These are phyloP conservation scores for Habrosyne pyritoides DNA, from an alignment of 2,888 invertebrate genomes.

Conservation along the genomic window DNA sequence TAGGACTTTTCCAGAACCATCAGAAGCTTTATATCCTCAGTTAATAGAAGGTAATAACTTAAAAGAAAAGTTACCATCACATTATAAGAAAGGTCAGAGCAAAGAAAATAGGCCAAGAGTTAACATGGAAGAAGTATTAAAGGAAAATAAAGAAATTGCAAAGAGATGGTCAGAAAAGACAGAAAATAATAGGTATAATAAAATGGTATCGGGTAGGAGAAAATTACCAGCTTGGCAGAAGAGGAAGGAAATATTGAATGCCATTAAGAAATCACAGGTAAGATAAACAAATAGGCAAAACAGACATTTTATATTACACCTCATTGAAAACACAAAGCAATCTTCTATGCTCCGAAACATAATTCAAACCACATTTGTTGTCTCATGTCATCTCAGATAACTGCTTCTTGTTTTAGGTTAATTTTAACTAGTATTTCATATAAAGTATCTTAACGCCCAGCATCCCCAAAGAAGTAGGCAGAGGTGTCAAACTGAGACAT, in stretches of 20 bases:
- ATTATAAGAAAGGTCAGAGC: constrained; percentile 86
- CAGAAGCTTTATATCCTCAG: constrained; percentile 85
- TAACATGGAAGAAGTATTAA: constrained; percentile 79
- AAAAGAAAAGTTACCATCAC: constrained; percentile 78
- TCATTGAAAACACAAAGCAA: too few relatives aligned
- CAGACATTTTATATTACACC: too few relatives aligned
- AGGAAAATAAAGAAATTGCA: constrained; percentile 85
- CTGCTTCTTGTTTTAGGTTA: too few relatives aligned
- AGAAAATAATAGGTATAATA: constrained; percentile 85
- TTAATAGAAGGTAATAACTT: constrained; percentile 65
- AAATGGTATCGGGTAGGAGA: constrained; percentile 85
- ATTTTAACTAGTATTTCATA: too few relatives aligned
- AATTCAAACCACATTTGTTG: too few relatives aligned
- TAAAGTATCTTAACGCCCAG: too few relatives aligned
- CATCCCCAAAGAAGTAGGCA: too few relatives aligned
- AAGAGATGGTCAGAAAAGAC: constrained; percentile 85
- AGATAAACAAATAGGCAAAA: too few relatives aligned
- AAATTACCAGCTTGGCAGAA: constrained; percentile 89
- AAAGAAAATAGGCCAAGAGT: constrained; percentile 78
- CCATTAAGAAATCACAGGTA: constrained; percentile 85
- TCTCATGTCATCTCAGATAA: too few relatives aligned
- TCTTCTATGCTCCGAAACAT: too few relatives aligned
- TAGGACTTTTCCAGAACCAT: constrained; percentile 77
- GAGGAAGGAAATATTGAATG: constrained; percentile 86
- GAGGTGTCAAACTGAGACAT: too few relatives aligned